Percentiles rank a stretch among this genome's conserved stretches.
These are phyloP conservation scores for Ranitomeya imitator DNA, from an alignment of 2,113 vertebrate species.

Conservation along the genomic window DNA sequence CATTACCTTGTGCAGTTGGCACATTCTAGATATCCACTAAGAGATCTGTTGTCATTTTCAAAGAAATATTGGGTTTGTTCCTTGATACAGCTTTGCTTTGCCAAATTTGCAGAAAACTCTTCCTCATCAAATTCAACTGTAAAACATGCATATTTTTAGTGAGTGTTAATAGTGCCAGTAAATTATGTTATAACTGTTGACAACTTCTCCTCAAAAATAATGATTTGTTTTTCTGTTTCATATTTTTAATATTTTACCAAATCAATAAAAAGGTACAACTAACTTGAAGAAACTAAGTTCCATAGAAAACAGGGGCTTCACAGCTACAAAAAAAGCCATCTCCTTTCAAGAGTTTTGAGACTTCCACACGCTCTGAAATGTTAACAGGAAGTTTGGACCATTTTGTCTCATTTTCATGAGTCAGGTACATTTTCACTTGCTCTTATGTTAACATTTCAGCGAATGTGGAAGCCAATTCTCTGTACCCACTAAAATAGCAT, in stretches of 20 bases:
- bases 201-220: not conserved
- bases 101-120: slow-evolving; percentile 82
- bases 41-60: slow-evolving; percentile 88
- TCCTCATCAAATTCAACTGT: slow-evolving; percentile 88
- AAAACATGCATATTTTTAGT: slow-evolving; percentile 49
- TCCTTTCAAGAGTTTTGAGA: too few species aligned
- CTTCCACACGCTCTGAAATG: not conserved
- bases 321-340: too few species aligned
- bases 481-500: not conserved
- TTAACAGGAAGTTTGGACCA: not conserved
- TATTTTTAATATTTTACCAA: not conserved
- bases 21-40: slow-evolving; percentile 89
- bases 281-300: not conserved
- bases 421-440: not conserved
- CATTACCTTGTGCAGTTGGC: slow-evolving; percentile 94
- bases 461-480: not conserved
- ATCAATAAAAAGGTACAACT: not conserved
- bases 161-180: not conserved
- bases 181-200: not conserved
- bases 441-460: not conserved
- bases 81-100: slow-evolving; percentile 97
- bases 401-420: not conserved
- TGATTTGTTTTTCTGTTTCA: not conserved
- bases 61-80: slow-evolving; percentile 99
- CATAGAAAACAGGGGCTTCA: not conserved